Conservation (phyloP, 2,113 vertebrate genomes). For the Ibidorhyncha struthersii region DNA sequence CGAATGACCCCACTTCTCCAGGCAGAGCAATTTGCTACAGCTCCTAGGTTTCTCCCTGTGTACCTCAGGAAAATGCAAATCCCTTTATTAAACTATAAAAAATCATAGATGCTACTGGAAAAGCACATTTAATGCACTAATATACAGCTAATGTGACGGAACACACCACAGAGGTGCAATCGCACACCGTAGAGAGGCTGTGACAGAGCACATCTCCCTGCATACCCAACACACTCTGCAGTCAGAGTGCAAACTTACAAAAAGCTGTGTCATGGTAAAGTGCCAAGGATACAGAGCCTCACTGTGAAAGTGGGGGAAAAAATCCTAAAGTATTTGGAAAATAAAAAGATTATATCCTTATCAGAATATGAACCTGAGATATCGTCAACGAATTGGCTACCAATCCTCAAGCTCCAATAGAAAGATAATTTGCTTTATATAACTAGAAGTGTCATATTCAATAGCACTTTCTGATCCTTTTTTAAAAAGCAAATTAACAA, state of each 20-base stretch:
- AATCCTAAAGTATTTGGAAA: neutral
- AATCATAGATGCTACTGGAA: rapidly evolving
- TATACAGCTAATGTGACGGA: neutral
- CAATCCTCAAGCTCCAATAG: neutral
- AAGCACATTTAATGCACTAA: neutral
- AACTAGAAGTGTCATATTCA: constrained; percentile 57
- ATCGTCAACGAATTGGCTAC: neutral
- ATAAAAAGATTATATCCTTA: rapidly evolving
- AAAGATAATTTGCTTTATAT: neutral
- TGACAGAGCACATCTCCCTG: rapidly evolving
- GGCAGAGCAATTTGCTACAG: neutral
- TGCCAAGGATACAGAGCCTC: neutral
- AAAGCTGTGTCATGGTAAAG: rapidly evolving
- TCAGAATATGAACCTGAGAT: neutral
- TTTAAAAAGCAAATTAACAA: neutral
- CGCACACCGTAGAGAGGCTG: neutral
- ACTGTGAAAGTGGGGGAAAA: rapidly evolving
- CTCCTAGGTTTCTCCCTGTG: neutral
- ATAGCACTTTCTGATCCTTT: constrained; percentile 13
- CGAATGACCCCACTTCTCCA: neutral
- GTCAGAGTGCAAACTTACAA: rapidly evolving
- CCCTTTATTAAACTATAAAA: neutral
- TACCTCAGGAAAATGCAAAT: neutral
- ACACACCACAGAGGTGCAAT: neutral
- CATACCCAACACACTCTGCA: rapidly evolving